phyloP scores from a whole-genome alignment of 2,113 vertebrate species.

The Fregata magnificens region DNA sequence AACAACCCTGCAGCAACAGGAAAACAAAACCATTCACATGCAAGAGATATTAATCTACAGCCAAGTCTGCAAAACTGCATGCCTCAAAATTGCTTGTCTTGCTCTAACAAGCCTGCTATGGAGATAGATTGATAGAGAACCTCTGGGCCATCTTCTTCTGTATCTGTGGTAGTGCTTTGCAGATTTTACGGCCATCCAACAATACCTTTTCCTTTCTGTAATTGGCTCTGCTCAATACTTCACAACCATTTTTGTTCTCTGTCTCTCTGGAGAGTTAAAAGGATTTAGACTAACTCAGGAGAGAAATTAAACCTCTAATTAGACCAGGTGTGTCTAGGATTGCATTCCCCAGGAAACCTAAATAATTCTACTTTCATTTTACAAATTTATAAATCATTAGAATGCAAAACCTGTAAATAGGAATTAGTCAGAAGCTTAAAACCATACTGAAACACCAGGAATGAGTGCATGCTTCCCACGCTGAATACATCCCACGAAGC shows the following conservation, averaged over 20 bases:
- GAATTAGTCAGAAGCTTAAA: conserved; percentile 39
- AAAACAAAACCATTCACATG: neutral
- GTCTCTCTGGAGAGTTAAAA: neutral
- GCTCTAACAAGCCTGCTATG: neutral
- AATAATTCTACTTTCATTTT: conserved; percentile 9
- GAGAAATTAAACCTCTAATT: conserved; percentile 64
- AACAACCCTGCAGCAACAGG: neutral
- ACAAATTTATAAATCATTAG: conserved; percentile 22
- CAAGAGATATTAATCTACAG: neutral
- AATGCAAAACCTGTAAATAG: conserved; percentile 28
- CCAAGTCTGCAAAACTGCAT: neutral
- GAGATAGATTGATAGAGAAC: neutral
- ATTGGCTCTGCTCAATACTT: neutral
- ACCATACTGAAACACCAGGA: neutral
- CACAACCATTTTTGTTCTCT: neutral
- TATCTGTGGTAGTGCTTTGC: neutral
- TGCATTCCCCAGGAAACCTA: neutral
- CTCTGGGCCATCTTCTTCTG: neutral
- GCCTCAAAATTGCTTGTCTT: neutral
- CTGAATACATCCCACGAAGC: neutral
- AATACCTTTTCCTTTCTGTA: neutral
- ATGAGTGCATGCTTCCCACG: neutral
- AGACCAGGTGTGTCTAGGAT: conserved; percentile 22
- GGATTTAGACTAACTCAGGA: conserved; percentile 11
- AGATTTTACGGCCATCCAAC: neutral